A percentile compares a stretch with the other conserved stretches of the same genome.
These are phyloP conservation scores for Polymixis flavicincta DNA, from an alignment of 2,888 invertebrate genomes.

Conservation along the genomic window DNA sequence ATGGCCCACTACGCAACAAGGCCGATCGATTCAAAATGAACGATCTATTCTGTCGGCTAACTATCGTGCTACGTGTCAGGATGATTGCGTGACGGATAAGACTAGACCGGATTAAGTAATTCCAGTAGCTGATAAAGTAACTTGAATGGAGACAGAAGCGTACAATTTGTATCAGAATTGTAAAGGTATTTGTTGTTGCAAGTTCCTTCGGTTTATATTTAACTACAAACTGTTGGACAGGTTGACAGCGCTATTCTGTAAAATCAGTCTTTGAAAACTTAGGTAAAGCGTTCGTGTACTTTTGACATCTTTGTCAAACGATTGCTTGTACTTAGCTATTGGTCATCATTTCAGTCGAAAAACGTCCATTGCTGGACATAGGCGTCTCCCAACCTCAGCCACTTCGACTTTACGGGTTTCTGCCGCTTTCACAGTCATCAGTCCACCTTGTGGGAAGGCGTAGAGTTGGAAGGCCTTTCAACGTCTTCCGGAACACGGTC, in stretches of 20 bases:
- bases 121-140: constrained; percentile 57
- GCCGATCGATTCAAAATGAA: constrained; percentile 37
- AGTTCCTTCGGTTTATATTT: constrained; percentile 15
- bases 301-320: too few species aligned
- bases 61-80: constrained; percentile 59
- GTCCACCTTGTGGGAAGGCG: too few species aligned
- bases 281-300: neutral
- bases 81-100: constrained; percentile 60
- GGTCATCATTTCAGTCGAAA: too few species aligned
- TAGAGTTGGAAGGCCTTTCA: too few species aligned
- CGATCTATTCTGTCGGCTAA: constrained; percentile 29
- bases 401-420: too few species aligned
- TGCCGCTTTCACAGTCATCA: too few species aligned
- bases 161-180: constrained; percentile 48
- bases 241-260: constrained; percentile 11
- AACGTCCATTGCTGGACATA: too few species aligned
- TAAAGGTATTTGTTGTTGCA: constrained; percentile 34
- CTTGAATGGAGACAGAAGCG: constrained; percentile 43
- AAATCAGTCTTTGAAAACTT: neutral
- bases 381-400: too few species aligned
- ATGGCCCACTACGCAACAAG: constrained; percentile 28
- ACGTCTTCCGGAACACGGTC: too few species aligned
- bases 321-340: too few species aligned
- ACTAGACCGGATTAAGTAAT: constrained; percentile 55
- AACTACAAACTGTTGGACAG: neutral